These are phyloP conservation scores for Zeuzera pyrina DNA, from an alignment of 2,888 invertebrate genomes.

Conservation along the genomic window DNA sequence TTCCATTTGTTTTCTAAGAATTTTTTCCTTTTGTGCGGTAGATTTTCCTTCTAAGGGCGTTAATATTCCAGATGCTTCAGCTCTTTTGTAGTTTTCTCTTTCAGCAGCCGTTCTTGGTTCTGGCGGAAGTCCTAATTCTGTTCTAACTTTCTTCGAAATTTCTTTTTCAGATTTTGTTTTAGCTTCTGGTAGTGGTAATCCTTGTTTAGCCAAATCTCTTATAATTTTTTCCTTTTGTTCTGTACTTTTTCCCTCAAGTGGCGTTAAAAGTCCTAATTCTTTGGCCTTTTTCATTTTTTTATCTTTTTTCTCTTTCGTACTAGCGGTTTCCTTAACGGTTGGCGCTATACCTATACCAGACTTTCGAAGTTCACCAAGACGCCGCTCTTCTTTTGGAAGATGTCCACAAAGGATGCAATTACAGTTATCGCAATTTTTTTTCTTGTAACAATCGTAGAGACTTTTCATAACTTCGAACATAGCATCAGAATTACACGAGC, in stretches of 20 bases:
- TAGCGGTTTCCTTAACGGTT: neutral
- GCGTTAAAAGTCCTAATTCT: conserved; percentile 10
- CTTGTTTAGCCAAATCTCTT: conserved; percentile 7
- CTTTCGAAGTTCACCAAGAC: conserved; percentile 17
- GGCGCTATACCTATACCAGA: too few species aligned
- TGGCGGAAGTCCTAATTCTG: conserved; percentile 12
- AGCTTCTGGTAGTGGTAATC: conserved; percentile 16
- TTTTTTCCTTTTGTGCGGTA: conserved; percentile 9
- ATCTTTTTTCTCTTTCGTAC: conserved; percentile 6
- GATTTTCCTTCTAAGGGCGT: conserved; percentile 18
- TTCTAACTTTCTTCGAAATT: conserved; percentile 8
- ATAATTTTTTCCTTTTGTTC: conserved; percentile 22
- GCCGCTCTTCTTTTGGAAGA: conserved; percentile 24
- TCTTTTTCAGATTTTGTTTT: conserved; percentile 14
- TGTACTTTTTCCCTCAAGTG: conserved; percentile 14
- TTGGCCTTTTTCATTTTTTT: conserved; percentile 9
- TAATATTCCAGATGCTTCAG: conserved; percentile 6
- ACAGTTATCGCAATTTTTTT: conserved; percentile 46
- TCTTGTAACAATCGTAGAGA: conserved; percentile 52
- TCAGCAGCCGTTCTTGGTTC: conserved; percentile 10
- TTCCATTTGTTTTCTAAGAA: conserved; percentile 6
- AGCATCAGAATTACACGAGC: conserved; percentile 50
- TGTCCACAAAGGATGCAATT: conserved; percentile 47
- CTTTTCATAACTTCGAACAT: conserved; percentile 61
- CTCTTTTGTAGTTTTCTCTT: conserved; percentile 11